Conservation (phyloP, 2,113 vertebrate genomes). For the Microtus montanus region DNA sequence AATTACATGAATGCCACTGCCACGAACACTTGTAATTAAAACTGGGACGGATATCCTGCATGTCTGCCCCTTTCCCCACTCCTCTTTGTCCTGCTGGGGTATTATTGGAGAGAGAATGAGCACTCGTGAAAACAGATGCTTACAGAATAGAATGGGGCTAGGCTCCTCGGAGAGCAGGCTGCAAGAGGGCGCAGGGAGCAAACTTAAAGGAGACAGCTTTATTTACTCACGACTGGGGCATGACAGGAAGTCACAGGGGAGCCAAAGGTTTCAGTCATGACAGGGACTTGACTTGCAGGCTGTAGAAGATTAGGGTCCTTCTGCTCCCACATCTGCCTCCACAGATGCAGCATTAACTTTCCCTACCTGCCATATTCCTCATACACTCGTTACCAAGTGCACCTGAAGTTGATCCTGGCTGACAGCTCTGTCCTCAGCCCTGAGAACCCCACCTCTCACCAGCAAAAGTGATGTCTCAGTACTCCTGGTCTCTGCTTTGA, state of each 20-base stretch:
- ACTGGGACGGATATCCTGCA: constrained; percentile 77
- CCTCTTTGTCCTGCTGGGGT: constrained; percentile 79
- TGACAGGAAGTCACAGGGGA: constrained; percentile 63
- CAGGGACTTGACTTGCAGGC: neutral
- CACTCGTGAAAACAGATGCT: constrained; percentile 77
- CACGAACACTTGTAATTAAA: constrained; percentile 81
- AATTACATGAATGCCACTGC: constrained; percentile 76
- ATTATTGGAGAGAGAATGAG: constrained; percentile 79
- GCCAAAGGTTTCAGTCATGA: constrained; percentile 40
- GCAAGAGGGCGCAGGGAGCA: constrained; percentile 64
- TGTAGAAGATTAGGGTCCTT: neutral
- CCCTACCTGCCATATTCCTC: neutral
- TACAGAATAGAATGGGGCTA: constrained; percentile 75
- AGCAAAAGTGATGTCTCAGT: too few species aligned
- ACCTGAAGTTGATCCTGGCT: neutral
- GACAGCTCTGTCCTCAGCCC: neutral
- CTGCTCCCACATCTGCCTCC: fast-evolving
- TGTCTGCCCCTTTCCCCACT: constrained; percentile 61
- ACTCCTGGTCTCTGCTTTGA: neutral
- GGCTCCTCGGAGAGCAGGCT: constrained; percentile 72
- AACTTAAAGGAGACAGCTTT: constrained; percentile 72
- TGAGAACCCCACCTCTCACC: neutral
- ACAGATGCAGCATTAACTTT: neutral
- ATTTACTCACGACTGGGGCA: constrained; percentile 65
- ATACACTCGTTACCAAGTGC: neutral